Evolutionary conservation across 2,113 vertebrate genomes (phyloP), one percentile per base, ranked within the genome.

Genomic region (Dendropsophus ebraccatus): DNA sequence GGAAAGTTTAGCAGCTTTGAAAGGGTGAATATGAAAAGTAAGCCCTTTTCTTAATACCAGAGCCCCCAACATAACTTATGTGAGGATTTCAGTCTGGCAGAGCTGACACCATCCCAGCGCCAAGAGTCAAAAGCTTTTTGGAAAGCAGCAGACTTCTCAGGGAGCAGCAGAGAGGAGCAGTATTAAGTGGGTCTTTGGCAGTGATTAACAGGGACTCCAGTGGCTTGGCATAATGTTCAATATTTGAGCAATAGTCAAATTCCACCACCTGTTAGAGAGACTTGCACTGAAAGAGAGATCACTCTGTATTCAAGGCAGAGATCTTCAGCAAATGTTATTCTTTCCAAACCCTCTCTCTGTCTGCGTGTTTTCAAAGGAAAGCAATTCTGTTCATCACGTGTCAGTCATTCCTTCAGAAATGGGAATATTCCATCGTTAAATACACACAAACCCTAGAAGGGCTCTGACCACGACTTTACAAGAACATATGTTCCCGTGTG

Each of bases 101-200:
- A 28, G 7, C 5, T 62, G 78, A 74, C 54, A 56, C 78, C 37
- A 74, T 25, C 54, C 21, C 11, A 16, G 78, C 81, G 85, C 77
- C 85, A 86, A 81, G 52, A 74, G 81, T 49, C 72, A 74, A 87
- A 80, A 65, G 77, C 67, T 72, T 70, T 86, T 62, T 87, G 78
- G 74, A 81, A 72, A 87, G 67, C 77, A 81, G 70, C 65, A 62
- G 84, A 58, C 84, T 72, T 62, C 70, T 84, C 50, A 65, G 62
- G 60, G 45, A 85, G 83, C 74, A 45, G 85, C 77, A 62, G 58
- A 86, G 85, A 86, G 35, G 78, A 81, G 77, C 75, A 60, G 85
- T 81, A 87, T 87, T 87, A 87, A 87, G 78, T 87, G 85, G 58
- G 56, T 87, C 85, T 81, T 87, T 87, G 85, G 85, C 85, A 87